Evolutionary conservation across 2,888 invertebrate genomes (phyloP).

Genomic region (Stratiomys singularior): DNA sequence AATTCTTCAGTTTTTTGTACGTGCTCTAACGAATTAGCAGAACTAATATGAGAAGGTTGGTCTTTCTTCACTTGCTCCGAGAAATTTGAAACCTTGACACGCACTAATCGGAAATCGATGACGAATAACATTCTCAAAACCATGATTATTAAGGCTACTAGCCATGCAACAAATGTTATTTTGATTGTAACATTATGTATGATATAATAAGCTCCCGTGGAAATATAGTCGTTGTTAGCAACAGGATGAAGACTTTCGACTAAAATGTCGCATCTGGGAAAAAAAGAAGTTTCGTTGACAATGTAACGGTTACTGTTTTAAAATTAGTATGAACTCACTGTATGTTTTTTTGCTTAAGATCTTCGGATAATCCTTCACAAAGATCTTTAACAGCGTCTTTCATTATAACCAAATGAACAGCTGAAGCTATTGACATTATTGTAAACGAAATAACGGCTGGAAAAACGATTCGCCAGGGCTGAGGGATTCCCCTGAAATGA

Average conservation of each 20-base stretch:
- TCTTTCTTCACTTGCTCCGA: neutral
- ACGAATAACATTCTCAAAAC: constrained; percentile 59
- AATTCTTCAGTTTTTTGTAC: neutral
- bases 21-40: neutral
- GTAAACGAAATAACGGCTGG: constrained; percentile 60
- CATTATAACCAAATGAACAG: constrained; percentile 58
- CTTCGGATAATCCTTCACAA: constrained; percentile 56
- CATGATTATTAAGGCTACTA: constrained; percentile 59
- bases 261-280: constrained; percentile 59
- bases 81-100: constrained; percentile 15
- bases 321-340: constrained; percentile 54
- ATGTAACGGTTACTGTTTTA: neutral
- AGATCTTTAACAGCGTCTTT: constrained; percentile 57
- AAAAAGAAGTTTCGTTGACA: neutral
- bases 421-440: constrained; percentile 58
- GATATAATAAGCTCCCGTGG: constrained; percentile 53
- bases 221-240: neutral
- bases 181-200: constrained; percentile 58
- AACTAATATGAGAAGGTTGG: neutral
- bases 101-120: constrained; percentile 60
- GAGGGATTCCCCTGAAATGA: constrained; percentile 59
- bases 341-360: constrained; percentile 53
- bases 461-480: constrained; percentile 63
- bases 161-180: constrained; percentile 57
- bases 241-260: constrained; percentile 59